Base-by-base conservation (phyloP, 2,888 invertebrate species). In the Cantharis nigra region DNA sequence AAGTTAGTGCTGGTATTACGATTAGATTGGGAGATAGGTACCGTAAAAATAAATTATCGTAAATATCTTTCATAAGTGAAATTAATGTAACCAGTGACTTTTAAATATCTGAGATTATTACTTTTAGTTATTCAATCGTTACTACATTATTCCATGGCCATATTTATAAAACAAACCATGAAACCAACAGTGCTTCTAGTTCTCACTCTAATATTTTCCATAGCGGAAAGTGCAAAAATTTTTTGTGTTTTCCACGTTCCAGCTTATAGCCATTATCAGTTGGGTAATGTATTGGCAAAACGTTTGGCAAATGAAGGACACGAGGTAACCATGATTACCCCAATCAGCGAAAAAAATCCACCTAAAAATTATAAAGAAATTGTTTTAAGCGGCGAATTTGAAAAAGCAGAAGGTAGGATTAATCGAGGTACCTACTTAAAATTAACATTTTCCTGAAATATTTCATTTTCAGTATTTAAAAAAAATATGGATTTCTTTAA, bases 291-390 rank as follows among this genome's bases (percentile, higher is more conserved):
- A 3, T 74, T 85, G 9, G 79, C 85, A 78, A 81, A 79, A 72
- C 82, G 82, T 72, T 67, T 86, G 20, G 85, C 85, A 2, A 77
- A 71, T 9, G 81, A 88, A 63, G 90, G 90, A 3, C 90, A 90
- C 80, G 86, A 89, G 71, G 86, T 90, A n/a, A 86, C 86, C 3
- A 81, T 86, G 11, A 80, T 86, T 67, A 82, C 84, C 30, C 83
- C 84, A 9, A 81, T 81, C 64, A 86, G 87, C 71, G 82, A 84
- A 28, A 70, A 70, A 63, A 20, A 69, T n/a, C 85, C 86, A 3
- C 85, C 88, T 76, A 84, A 85, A 16, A 89, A 89, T 83, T 86
- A 88, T 33, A 74, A 71, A 70, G 13, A 30, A 18, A 14, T 77
- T 0, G 11, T 65, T 9, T 20, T 71, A 2, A 67, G 20, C 3